These are phyloP conservation scores for Boulengeromyrus knoepffleri DNA, from an alignment of 2,113 vertebrate species.

Conservation along the genomic window DNA sequence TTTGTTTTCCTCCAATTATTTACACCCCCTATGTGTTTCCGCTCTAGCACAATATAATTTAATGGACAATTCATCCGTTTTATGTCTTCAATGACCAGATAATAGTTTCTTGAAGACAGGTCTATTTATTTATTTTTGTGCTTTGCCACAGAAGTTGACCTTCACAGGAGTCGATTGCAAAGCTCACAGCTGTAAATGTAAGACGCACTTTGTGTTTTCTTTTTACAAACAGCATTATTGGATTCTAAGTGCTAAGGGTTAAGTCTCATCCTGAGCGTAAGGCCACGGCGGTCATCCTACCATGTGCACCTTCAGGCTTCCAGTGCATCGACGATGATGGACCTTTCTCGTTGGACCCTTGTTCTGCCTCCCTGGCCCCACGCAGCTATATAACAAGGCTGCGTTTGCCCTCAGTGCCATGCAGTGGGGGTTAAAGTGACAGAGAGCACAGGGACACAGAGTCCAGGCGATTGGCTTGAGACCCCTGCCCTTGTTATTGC, in stretches of 20 bases:
- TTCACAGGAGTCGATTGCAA: background rate
- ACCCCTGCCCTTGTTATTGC: background rate
- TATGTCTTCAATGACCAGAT: conserved; percentile 1
- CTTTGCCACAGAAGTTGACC: background rate
- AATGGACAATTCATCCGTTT: background rate
- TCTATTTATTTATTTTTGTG: background rate
- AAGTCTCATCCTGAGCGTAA: background rate
- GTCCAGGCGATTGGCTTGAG: background rate
- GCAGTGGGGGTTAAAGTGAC: background rate
- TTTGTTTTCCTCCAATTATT: background rate
- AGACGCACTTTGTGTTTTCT: background rate
- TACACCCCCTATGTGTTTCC: background rate
- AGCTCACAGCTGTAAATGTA: background rate
- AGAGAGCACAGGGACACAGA: background rate
- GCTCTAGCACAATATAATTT: background rate
- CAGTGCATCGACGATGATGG: background rate
- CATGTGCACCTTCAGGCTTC: background rate
- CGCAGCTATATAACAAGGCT: background rate
- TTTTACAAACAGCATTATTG: background rate
- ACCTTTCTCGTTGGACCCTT: background rate
- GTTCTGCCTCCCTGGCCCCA: background rate
- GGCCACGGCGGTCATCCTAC: background rate
- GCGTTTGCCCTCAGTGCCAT: background rate
- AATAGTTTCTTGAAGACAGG: background rate
- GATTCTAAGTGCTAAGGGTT: background rate